Conservation (phyloP, 2,888 invertebrate species). For the Cephonodes hylas region DNA sequence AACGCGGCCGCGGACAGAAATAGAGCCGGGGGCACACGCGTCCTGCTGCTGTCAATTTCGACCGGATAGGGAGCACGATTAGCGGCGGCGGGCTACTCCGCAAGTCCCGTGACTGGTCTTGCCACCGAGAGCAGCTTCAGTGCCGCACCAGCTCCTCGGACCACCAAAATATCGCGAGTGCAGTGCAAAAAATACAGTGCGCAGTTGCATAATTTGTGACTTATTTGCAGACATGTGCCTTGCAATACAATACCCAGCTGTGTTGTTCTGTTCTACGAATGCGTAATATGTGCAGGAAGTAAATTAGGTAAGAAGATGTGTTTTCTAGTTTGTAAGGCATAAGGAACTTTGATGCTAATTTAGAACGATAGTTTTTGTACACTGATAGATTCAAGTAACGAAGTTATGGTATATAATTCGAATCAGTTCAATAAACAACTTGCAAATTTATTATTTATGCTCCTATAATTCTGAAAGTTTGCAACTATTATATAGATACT, state of each 20-base stretch:
- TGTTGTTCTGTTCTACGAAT: neutral
- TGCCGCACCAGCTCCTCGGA: constrained; percentile 1
- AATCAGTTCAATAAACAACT: too few relatives aligned
- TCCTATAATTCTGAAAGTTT: too few relatives aligned
- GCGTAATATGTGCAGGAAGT: neutral
- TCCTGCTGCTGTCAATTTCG: constrained; percentile 75
- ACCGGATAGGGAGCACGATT: constrained; percentile 76
- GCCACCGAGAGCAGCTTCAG: constrained; percentile 25
- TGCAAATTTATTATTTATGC: too few relatives aligned
- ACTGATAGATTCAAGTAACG: too few relatives aligned
- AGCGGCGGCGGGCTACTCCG: constrained; percentile 44
- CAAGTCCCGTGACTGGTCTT: constrained; percentile 24
- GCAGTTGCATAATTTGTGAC: constrained; percentile 52
- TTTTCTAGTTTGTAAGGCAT: neutral
- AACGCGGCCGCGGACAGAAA: constrained; percentile 78
- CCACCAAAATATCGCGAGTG: constrained; percentile 43
- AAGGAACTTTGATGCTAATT: neutral
- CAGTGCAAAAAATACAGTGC: constrained; percentile 36
- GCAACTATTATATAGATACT: neutral
- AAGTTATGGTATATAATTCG: neutral
- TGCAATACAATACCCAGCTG: neutral
- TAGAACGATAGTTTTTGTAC: neutral
- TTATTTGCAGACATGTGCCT: constrained; percentile 8
- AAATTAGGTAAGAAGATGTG: neutral
- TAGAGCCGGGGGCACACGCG: constrained; percentile 71